phyloP scores from a whole-genome alignment of 1,140 invertebrate genomes.

The Bemisia tabaci region DNA sequence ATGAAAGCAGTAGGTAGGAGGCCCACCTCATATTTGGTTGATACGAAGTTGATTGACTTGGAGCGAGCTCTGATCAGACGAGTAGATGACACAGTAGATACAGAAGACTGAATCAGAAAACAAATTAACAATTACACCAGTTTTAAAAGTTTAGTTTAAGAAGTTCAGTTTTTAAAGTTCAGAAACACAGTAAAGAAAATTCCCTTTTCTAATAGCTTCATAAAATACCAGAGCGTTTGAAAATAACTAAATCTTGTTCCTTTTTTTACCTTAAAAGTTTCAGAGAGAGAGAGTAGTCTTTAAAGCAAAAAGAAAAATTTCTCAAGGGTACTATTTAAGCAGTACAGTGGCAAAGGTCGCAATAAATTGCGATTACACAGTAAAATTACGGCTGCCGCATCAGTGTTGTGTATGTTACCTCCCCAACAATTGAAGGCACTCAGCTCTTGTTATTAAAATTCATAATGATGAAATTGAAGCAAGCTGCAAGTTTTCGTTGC shows the following conservation, averaged over 20 bases:
- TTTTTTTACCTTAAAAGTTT: background rate
- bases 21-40: background rate
- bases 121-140: background rate
- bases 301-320: no score
- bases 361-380: no score
- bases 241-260: no score
- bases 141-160: background rate
- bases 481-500: no score
- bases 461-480: no score
- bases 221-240: no score
- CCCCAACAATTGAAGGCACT: no score
- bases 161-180: background rate
- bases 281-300: background rate
- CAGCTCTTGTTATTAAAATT: no score
- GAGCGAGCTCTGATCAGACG: background rate
- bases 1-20: background rate
- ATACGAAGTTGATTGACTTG: background rate
- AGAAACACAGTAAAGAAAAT: background rate
- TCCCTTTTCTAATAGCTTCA: background rate
- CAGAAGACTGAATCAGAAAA: background rate
- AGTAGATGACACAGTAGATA: background rate
- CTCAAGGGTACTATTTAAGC: no score
- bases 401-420: no score
- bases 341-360: no score
- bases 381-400: no score